phyloP scores from a whole-genome alignment of 2,888 invertebrate species.

The Drosophila birchii region DNA sequence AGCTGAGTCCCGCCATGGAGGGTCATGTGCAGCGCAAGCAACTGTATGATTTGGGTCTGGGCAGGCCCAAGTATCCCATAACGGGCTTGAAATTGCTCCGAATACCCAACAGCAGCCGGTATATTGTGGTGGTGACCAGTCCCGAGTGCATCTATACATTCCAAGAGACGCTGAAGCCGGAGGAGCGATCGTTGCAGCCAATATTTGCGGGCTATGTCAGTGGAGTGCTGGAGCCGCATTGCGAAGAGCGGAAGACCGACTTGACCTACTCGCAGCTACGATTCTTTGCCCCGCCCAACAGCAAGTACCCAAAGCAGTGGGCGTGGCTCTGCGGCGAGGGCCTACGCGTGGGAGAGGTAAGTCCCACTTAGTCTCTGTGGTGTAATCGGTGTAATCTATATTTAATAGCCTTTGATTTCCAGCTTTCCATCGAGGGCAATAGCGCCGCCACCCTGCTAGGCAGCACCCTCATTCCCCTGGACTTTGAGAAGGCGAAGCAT shows the following conservation, averaged over 20 bases:
- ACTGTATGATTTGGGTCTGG: conserved; percentile 94
- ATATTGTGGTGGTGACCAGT: conserved; percentile 93
- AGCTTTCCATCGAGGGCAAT: conserved; percentile 57
- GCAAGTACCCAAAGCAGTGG: conserved; percentile 90
- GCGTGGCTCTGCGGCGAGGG: conserved; percentile 95
- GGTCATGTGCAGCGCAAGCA: conserved; percentile 91
- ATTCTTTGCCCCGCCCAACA: conserved; percentile 89
- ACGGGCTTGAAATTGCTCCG: conserved; percentile 95
- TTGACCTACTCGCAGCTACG: conserved; percentile 92
- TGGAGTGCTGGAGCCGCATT: conserved; percentile 83
- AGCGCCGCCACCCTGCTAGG: conserved; percentile 59
- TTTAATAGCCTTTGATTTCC: background rate
- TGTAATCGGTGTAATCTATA: too few relatives aligned
- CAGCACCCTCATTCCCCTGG: conserved; percentile 66
- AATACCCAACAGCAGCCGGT: conserved; percentile 89
- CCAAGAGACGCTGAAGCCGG: conserved; percentile 90
- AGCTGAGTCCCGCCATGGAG: conserved; percentile 92
- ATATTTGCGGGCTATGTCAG: conserved; percentile 75
- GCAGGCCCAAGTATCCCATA: conserved; percentile 89
- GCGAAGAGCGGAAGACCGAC: conserved; percentile 90
- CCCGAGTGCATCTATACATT: conserved; percentile 94
- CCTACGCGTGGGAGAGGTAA: conserved; percentile 91
- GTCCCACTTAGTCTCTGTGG: background rate
- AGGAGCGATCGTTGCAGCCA: conserved; percentile 88
- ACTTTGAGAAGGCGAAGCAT: conserved; percentile 69